A percentile compares a stretch with the other conserved stretches of the same genome.
Conservation (phyloP, 2,797 vertebrate genomes). For the Capromys pilorides region DNA sequence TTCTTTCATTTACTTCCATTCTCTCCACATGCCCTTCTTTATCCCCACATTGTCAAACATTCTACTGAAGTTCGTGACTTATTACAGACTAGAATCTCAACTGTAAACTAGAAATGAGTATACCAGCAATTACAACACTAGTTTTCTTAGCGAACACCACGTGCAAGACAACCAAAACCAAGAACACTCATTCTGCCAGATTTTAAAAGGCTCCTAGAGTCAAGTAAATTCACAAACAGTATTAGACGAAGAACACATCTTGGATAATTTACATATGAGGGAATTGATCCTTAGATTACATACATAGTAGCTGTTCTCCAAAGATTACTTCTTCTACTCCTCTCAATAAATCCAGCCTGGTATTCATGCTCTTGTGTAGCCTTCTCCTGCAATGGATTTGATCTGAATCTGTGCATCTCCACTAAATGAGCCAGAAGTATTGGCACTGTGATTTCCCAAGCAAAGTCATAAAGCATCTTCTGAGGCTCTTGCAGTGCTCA, state of each 20-base stretch:
- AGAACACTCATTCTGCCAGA: background rate
- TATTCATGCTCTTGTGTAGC: background rate
- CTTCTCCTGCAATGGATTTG: background rate
- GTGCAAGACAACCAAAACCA: background rate
- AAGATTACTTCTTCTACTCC: background rate
- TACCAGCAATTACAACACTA: constrained; percentile 5
- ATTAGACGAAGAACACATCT: background rate
- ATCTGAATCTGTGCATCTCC: background rate
- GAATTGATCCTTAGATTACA: background rate
- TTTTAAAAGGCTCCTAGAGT: background rate
- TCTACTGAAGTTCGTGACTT: background rate
- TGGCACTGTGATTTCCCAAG: background rate
- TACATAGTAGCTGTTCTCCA: background rate
- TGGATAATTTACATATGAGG: background rate
- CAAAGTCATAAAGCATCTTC: constrained; percentile 40
- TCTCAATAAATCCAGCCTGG: background rate
- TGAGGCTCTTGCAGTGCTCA: background rate
- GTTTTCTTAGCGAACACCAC: background rate
- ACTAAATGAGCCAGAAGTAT: background rate
- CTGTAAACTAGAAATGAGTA: background rate
- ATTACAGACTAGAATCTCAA: background rate
- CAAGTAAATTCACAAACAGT: background rate
- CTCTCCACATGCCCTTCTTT: background rate
- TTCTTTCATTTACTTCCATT: background rate
- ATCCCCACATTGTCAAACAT: background rate